A percentile compares a stretch with the other conserved stretches of the same genome.
These are phyloP conservation scores for Hippasteria phrygiana DNA, from an alignment of 53 echinoderm and acorn worm genomes.

Conservation along the genomic window DNA sequence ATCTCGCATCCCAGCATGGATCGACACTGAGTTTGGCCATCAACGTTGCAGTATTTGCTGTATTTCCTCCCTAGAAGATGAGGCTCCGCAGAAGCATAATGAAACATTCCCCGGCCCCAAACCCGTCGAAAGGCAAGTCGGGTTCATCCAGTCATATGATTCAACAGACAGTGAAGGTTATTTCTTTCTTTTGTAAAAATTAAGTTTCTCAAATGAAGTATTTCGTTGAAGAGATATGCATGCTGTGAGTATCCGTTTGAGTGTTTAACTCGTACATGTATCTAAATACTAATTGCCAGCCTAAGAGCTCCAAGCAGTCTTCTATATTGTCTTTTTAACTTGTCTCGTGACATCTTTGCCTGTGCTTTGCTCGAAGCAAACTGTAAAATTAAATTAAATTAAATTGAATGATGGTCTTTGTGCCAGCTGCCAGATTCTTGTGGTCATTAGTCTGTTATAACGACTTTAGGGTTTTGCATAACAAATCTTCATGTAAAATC, in stretches of 20 bases:
- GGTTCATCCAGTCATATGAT: background rate
- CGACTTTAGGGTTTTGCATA: background rate
- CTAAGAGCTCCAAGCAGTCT: too few relatives aligned
- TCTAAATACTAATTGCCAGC: too few relatives aligned
- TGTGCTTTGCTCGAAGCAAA: too few relatives aligned
- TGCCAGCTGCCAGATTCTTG: too few relatives aligned
- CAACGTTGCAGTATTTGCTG: background rate
- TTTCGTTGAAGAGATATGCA: too few relatives aligned
- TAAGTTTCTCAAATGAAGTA: background rate
- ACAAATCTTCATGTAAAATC: too few relatives aligned
- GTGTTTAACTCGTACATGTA: too few relatives aligned
- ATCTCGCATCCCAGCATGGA: background rate
- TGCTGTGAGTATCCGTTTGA: too few relatives aligned
- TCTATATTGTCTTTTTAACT: too few relatives aligned
- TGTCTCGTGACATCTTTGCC: too few relatives aligned
- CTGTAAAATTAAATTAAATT: too few relatives aligned
- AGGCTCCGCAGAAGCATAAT: background rate
- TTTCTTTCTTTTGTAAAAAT: background rate
- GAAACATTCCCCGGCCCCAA: slow-evolving; percentile 2
- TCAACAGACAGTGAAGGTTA: slow-evolving; percentile 27
- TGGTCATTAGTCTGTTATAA: background rate
- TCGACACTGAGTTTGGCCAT: background rate
- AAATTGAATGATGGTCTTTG: too few relatives aligned
- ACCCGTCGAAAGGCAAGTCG: slow-evolving; percentile 10
- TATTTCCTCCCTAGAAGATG: background rate